Evolutionary conservation across 2,113 vertebrate genomes (phyloP), one percentile per base, ranked within the genome.

Genomic region (Columbina picui): DNA sequence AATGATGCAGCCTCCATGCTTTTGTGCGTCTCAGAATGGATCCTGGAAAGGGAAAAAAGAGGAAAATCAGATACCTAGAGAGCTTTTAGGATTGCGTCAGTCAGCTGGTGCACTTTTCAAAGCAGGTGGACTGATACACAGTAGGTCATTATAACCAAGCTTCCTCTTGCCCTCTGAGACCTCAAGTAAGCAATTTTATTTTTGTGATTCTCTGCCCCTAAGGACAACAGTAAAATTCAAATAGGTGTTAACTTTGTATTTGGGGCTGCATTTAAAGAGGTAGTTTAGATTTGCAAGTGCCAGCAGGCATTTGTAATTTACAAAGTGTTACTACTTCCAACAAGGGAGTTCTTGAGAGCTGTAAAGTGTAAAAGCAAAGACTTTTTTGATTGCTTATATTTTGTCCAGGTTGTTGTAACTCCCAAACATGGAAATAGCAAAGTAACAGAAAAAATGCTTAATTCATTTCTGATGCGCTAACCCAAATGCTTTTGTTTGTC

Each of bases 1-100:
- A 98, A 19, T 21, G 96, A 74, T 80, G 94, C 81, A 79, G 91
- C 90, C 97, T 98, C 98, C 99, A 99, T 99, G 80, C 22, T 94
- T 94, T 73, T 13, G 13, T 7, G 36, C 63, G n/a, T 79, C 67
- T 94, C 75, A 29, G 34, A 26, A 32, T 41, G 86, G 29, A 17
- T 52, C 93, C 98, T 98, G 87, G 20, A 96, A 75, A 5, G 36
- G 76, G 25, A 73, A 71, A 83, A 92, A 63, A 96, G 55, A 91
- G 30, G n/a, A 61, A 77, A 86, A 65, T 94, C 53, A 41, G 68
- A 38, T 18, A 18, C 9, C 25, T 49, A 52, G 10, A 50, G 13
- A 64, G 22, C 57, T 76, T 52, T 63, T 30, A 60, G 19, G 14
- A 36, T 19, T 27, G 1, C 21, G 30, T 30, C 17, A 23, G 19